Percentiles rank a stretch among this genome's conserved stretches.
phyloP scores from a whole-genome alignment of 2,113 vertebrate species.

The Daubentonia madagascariensis region DNA sequence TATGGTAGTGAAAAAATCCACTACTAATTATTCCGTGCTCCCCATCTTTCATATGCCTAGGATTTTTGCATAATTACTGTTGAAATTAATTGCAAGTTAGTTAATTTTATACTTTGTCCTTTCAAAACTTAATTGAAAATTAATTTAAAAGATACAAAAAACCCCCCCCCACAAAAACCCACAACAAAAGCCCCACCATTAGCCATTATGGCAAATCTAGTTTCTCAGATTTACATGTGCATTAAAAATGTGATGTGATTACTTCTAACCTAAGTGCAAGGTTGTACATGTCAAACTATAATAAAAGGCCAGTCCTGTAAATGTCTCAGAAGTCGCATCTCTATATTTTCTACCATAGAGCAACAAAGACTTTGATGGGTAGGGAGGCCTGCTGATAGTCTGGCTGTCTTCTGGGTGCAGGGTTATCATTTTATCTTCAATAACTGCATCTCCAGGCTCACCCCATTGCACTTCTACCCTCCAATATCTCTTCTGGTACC shows the following conservation, averaged over 20 bases:
- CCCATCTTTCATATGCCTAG: slow-evolving; percentile 81
- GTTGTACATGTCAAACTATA: neutral
- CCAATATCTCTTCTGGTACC: neutral
- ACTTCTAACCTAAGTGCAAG: neutral
- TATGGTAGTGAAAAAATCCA: slow-evolving; percentile 80
- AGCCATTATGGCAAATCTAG: slow-evolving; percentile 58
- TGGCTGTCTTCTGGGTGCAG: neutral
- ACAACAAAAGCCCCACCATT: neutral
- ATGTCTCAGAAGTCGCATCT: neutral
- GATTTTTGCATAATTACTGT: slow-evolving; percentile 85
- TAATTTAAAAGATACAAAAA: slow-evolving; percentile 69
- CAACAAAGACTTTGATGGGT: neutral
- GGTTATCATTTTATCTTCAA: fast-evolving
- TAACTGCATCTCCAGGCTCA: neutral
- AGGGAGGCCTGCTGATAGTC: neutral
- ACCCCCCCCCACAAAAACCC: neutral
- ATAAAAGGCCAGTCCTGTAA: neutral
- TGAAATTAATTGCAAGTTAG: slow-evolving; percentile 88
- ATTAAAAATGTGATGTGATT: slow-evolving; percentile 47
- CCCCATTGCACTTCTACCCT: neutral
- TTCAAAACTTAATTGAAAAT: slow-evolving; percentile 84
- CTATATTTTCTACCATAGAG: neutral
- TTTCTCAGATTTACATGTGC: slow-evolving; percentile 18
- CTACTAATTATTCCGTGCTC: slow-evolving; percentile 82
- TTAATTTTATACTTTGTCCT: slow-evolving; percentile 85